A percentile compares a stretch with the other conserved stretches of the same genome.
phyloP scores from a whole-genome alignment of 1,140 invertebrate species.

The Lucilia sericata region DNA sequence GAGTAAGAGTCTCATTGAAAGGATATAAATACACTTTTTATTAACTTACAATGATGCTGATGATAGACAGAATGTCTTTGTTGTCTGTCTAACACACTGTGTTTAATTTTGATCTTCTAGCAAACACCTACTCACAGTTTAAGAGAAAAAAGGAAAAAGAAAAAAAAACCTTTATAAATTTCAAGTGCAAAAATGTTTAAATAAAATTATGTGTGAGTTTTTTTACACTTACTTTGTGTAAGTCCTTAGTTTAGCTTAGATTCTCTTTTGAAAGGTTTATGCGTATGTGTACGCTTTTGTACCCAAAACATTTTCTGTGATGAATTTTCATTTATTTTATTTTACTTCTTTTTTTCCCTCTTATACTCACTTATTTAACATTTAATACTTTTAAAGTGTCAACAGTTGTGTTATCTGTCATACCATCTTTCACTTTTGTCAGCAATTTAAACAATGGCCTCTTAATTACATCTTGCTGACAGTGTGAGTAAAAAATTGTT shows the following conservation, averaged over 20 bases:
- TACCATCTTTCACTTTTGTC: slow-evolving; percentile 67
- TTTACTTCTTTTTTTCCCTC: not conserved
- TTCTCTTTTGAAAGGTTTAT: no score
- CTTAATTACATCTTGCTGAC: slow-evolving; percentile 60
- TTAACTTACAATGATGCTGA: not conserved
- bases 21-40: not conserved
- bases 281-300: not conserved
- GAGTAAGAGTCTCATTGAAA: not conserved
- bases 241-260: not conserved
- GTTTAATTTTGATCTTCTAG: not conserved
- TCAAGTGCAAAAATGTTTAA: not conserved
- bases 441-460: slow-evolving; percentile 67
- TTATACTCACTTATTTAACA: slow-evolving; percentile 32
- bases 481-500: slow-evolving; percentile 6
- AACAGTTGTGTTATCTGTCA: slow-evolving; percentile 65
- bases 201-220: not conserved
- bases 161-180: not conserved
- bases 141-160: not conserved
- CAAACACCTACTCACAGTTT: not conserved
- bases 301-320: slow-evolving; percentile 11
- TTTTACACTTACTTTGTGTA: not conserved
- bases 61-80: slow-evolving; percentile 24
- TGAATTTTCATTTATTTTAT: not conserved
- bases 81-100: slow-evolving; percentile 28
- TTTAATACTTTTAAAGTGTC: slow-evolving; percentile 64